Evolutionary conservation across 2,888 invertebrate species (phyloP), one percentile per base, ranked within the genome.

Genomic region (Tyria jacobaeae): DNA sequence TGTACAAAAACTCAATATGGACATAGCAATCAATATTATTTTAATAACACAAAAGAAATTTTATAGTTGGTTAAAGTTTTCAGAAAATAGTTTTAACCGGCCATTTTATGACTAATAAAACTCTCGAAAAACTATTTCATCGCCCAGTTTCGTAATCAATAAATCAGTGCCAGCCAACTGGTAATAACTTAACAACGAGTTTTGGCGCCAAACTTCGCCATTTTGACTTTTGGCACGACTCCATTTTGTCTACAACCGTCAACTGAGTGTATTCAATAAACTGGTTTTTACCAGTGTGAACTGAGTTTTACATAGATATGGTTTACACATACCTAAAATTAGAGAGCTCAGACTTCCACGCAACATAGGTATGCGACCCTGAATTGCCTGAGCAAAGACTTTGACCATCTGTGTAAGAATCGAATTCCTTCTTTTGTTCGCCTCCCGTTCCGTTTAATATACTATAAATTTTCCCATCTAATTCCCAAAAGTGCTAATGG

Each of bases 171-270:
- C 12, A 57, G 35, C 56, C 49, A 49, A 27, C 37, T 17, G 27
- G 57, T 49, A 49, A 59, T 59, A 59, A 58, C 35, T 59, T 51
- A 25, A 56, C 57, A 50, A 51, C 48, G 21, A 55, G 54, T 62
- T 64, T 64, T 64, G 60, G 60, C 64, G 64, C 56, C 64, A 56
- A 64, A 17, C 4, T 4, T 52, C 12, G 41, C 51, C 64, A 60
- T 60, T 64, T 60, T 64, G 59, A 52, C 12, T 52, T 17, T 56
- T 64, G 64, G 64, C 60, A 39, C 6, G 48, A 3, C 39, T 60
- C 64, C 64, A 64, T 60, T 34, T 64, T 60, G 53, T 60, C 37
- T 41, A 12, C 52, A 17, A 14, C 53, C 48, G 64, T 64, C 64
- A 64, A 57, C 17, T 24, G 34, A 34, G 35, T 24, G 25, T 44